These are phyloP conservation scores for Ctenodactylus gundi DNA, from an alignment of 2,113 vertebrate species.

Conservation along the genomic window DNA sequence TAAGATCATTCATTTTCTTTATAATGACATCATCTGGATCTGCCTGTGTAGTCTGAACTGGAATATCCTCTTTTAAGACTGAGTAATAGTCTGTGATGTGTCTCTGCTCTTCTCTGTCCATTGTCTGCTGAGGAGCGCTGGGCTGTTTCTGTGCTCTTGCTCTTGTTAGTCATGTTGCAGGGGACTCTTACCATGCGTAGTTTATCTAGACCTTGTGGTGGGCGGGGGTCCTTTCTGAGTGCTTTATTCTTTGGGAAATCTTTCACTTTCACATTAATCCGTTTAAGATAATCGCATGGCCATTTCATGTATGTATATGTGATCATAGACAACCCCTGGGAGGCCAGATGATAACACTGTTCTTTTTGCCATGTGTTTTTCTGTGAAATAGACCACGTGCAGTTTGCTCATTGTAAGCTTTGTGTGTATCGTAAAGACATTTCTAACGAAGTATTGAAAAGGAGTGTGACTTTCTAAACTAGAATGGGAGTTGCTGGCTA, in stretches of 20 bases:
- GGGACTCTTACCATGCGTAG: neutral
- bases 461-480: neutral
- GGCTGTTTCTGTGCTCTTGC: neutral
- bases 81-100: too few relatives aligned
- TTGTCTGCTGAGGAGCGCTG: too few relatives aligned
- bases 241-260: neutral
- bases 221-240: neutral
- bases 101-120: neutral
- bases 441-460: neutral
- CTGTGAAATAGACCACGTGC: neutral
- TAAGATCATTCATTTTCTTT: neutral
- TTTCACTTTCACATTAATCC: neutral
- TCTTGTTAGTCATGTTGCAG: neutral
- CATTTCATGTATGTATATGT: neutral
- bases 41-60: too few relatives aligned
- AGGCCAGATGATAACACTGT: neutral
- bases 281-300: neutral
- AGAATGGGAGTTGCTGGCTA: neutral
- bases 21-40: neutral
- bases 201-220: neutral
- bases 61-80: neutral
- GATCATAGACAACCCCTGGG: neutral
- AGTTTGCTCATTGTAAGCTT: neutral
- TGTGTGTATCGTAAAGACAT: neutral
- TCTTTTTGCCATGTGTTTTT: neutral